Percentiles rank a stretch among this genome's conserved stretches.
phyloP scores from a whole-genome alignment of 1,140 invertebrate genomes.

The Neodiprion pinetum region DNA sequence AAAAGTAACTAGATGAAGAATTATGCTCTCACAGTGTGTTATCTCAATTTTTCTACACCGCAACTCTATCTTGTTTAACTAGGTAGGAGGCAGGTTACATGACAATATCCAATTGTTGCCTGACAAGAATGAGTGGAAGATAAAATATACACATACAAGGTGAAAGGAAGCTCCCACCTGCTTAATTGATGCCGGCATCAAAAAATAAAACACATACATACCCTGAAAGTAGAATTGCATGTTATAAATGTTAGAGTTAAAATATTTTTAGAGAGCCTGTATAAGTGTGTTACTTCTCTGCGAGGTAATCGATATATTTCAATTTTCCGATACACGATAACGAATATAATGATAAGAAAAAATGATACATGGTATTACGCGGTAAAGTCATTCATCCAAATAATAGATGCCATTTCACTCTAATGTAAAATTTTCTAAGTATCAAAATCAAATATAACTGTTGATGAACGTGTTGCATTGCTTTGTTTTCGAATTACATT shows the following conservation, averaged over 20 bases:
- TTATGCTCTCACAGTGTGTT: no score
- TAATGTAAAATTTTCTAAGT: not conserved
- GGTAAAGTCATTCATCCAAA: not conserved
- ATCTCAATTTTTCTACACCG: no score
- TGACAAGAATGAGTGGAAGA: no score
- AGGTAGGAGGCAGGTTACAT: no score
- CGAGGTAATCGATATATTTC: not conserved
- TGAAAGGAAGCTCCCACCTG: not conserved
- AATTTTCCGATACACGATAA: not conserved
- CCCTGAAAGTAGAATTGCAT: not conserved
- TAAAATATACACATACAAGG: not conserved
- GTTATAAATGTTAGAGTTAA: not conserved
- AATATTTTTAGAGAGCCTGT: not conserved
- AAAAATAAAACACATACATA: not conserved
- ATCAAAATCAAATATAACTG: not conserved
- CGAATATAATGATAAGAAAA: not conserved
- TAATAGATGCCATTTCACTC: not conserved
- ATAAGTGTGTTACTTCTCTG: not conserved
- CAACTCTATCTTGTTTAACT: no score
- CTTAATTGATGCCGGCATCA: not conserved
- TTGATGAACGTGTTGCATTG: no score
- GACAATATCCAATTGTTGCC: no score
- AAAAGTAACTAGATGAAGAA: no score
- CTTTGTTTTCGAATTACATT: no score
- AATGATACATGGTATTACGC: not conserved